Percentiles rank a stretch among this genome's conserved stretches.
phyloP scores from a whole-genome alignment of 2,797 vertebrate species.

The Pseudochirops corinnae region DNA sequence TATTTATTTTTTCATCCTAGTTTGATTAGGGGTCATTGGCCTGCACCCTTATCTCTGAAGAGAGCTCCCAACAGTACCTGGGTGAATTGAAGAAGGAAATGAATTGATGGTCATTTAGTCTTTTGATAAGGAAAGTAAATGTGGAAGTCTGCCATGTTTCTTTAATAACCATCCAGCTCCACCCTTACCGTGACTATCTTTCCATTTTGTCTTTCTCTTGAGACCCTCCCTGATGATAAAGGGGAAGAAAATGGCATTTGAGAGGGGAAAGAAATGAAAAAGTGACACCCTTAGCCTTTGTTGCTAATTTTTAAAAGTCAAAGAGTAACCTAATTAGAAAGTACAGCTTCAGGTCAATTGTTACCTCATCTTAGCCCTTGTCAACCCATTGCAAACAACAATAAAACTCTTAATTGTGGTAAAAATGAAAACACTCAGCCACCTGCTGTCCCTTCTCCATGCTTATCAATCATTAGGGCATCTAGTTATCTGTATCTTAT shows the following conservation, averaged over 20 bases:
- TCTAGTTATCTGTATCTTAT: conserved; percentile 24
- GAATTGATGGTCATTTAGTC: conserved; percentile 28
- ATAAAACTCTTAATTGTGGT: conserved; percentile 70
- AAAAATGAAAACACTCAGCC: conserved; percentile 48
- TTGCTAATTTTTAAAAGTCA: conserved; percentile 59
- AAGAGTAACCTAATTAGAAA: conserved; percentile 65
- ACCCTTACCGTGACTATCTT: conserved; percentile 19
- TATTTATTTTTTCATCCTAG: conserved; percentile 18
- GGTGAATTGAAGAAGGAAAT: conserved; percentile 61
- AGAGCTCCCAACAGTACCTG: conserved; percentile 8
- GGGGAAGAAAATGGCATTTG: conserved; percentile 17
- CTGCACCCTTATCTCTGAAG: neutral
- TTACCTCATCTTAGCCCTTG: conserved; percentile 55
- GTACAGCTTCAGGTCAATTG: conserved; percentile 61
- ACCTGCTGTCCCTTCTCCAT: conserved; percentile 45
- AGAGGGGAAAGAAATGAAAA: conserved; percentile 59
- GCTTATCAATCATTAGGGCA: conserved; percentile 24
- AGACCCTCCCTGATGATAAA: conserved; percentile 1
- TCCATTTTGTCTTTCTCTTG: conserved; percentile 51
- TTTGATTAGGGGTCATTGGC: neutral
- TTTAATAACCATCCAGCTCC: conserved; percentile 55
- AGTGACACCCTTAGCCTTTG: conserved; percentile 13
- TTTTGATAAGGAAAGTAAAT: conserved; percentile 66
- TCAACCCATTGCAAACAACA: conserved; percentile 7
- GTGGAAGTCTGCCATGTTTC: conserved; percentile 51